Base-by-base conservation (phyloP, 2,113 vertebrate species). In the Toxotes chatareus region DNA sequence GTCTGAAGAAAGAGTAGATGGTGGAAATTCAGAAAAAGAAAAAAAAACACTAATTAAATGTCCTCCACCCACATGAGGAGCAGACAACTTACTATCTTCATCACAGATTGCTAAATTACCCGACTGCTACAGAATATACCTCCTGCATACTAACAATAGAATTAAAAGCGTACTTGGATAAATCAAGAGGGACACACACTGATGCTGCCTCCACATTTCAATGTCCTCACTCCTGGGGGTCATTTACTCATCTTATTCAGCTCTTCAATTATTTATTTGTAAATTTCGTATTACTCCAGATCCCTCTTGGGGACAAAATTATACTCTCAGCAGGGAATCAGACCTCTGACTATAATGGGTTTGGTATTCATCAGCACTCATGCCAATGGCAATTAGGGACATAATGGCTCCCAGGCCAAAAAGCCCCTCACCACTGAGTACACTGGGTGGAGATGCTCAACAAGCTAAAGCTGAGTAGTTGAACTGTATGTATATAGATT, bases 181-280 rank as follows among this genome's bases (percentile, higher is more conserved):
- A 86, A 89, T 86, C 61, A 85, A 81, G 74, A 55, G 59, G 61
- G 66, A 56, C 36, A 42, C 68, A 79, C 60, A 56, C 59, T 64
- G 69, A 36, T 21, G 40, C 75, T 53, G 76, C 53, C 66, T 73
- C 69, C 34, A 16, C 23, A 31, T 80, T 72, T 75, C 13, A 84
- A 83, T 60, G 75, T 81, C 68, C 82, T 83, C 80, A 79, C 86
- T 86, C 80, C 75, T 67, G 67, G 90, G 85, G 90, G 85, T 90
- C 89, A 88, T 88, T 89, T 84, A 86, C 71, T 83, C 86, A 16
- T 88, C 68, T 85, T 83, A 84, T 81, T 72, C 82, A 44, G 72
- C 86, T 80, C 83, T 76, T 94, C 86, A 91, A 93, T 94, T 91
- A 93, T 94, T 93, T 93, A 93, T 92, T 89, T 81, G 88, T 88